A percentile compares a stretch with the other conserved stretches of the same genome.
Conservation (phyloP, 2,888 invertebrate species). For the Drosophila mayaguana region DNA sequence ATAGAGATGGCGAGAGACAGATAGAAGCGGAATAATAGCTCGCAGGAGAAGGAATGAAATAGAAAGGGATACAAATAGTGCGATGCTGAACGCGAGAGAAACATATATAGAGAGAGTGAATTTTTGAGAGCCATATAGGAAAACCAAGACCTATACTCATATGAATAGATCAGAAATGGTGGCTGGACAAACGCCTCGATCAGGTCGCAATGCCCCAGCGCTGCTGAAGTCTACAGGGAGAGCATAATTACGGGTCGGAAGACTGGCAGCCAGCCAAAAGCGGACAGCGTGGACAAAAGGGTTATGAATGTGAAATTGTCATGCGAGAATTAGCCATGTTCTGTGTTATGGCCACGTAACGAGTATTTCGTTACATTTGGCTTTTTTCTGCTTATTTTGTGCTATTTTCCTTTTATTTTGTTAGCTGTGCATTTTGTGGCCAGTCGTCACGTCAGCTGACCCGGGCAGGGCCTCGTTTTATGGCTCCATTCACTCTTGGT, state of each 20-base stretch:
- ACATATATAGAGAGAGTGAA: not conserved
- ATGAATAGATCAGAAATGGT: not conserved
- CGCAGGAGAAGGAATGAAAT: not conserved
- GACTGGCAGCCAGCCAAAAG: constrained; percentile 53
- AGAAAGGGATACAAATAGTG: not conserved
- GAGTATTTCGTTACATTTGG: constrained; percentile 66
- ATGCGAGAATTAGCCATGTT: constrained; percentile 84
- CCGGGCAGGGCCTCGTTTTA: constrained; percentile 57
- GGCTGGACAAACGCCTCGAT: not conserved
- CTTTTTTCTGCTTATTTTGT: constrained; percentile 8
- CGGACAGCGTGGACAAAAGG: constrained; percentile 65
- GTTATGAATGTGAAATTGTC: constrained; percentile 84
- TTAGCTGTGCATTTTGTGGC: constrained; percentile 46
- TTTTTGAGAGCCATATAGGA: not conserved
- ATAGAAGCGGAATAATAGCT: too few relatives aligned
- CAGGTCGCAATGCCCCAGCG: not conserved
- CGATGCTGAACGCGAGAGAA: not conserved
- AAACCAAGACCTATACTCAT: not conserved
- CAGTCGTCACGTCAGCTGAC: constrained; percentile 68
- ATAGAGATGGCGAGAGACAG: too few relatives aligned
- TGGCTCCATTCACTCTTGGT: constrained; percentile 55
- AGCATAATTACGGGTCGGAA: constrained; percentile 75
- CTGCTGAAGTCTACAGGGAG: constrained; percentile 8
- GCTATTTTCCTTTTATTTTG: constrained; percentile 19
- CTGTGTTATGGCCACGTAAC: constrained; percentile 71